Percentiles rank a stretch among this genome's conserved stretches.
Evolutionary conservation across 2,113 vertebrate genomes (phyloP).

Genomic region (Vicugna pacos): DNA sequence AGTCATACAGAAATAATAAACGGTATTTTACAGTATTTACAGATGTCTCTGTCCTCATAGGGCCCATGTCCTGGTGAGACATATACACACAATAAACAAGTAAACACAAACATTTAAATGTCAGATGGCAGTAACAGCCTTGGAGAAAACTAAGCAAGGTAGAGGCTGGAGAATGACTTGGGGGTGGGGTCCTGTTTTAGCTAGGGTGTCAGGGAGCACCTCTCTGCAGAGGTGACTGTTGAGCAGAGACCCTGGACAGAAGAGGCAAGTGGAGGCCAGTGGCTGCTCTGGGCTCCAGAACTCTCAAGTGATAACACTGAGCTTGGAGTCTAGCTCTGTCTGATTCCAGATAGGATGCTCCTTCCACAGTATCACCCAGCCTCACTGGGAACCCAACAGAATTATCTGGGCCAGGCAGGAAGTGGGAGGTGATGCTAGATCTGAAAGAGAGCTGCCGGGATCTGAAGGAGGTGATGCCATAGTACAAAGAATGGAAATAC

Average conservation of each 20-base stretch:
- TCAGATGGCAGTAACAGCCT: background rate
- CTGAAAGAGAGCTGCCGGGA: too few species aligned
- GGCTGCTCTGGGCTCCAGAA: background rate
- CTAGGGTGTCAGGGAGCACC: background rate
- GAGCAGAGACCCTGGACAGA: background rate
- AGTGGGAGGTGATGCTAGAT: background rate
- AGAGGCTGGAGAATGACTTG: background rate
- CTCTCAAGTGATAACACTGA: background rate
- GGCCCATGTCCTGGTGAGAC: background rate
- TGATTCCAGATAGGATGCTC: background rate
- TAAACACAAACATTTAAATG: background rate
- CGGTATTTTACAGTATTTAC: background rate
- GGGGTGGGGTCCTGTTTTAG: background rate
- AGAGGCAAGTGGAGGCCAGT: background rate
- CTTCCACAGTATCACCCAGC: background rate
- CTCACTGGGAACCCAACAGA: background rate
- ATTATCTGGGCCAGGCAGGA: background rate
- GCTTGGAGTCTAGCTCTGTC: background rate
- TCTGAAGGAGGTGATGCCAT: background rate
- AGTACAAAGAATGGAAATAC: background rate
- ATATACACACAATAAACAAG: background rate
- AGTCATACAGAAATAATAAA: background rate
- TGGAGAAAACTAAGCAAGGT: background rate
- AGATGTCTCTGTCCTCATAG: background rate
- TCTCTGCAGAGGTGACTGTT: background rate